phyloP scores from a whole-genome alignment of 2,797 vertebrate species.

The Phataginus tetradactyla region DNA sequence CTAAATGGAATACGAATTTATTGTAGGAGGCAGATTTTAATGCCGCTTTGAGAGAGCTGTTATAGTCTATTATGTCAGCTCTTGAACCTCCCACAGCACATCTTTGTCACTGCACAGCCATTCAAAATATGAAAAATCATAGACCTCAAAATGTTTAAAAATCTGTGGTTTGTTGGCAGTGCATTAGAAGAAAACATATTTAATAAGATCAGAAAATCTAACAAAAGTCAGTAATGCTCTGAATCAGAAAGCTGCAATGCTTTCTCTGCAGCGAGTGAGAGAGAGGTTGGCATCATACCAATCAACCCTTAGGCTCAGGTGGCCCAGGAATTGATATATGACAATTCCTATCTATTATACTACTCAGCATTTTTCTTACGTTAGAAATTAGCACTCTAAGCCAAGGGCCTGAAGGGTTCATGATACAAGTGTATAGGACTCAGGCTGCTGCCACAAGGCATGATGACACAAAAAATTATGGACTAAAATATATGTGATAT shows the following conservation, averaged over 20 bases:
- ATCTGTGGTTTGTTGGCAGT: constrained; percentile 11
- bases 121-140: neutral
- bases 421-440: neutral
- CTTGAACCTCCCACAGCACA: neutral
- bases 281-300: neutral
- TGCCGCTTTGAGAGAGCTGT: neutral
- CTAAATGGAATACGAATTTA: neutral
- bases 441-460: neutral
- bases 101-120: neutral
- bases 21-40: constrained; percentile 19
- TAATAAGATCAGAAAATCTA: constrained; percentile 60
- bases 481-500: neutral
- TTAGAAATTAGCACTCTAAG: neutral
- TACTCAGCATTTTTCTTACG: neutral
- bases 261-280: neutral
- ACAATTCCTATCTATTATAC: neutral
- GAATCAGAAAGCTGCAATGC: neutral
- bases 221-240: constrained; percentile 46
- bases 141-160: constrained; percentile 31
- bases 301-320: neutral
- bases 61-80: neutral
- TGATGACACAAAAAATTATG: neutral
- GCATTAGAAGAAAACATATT: constrained; percentile 38
- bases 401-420: neutral
- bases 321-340: neutral